Percentiles rank a stretch among this genome's conserved stretches.
Conservation (phyloP, 2,113 vertebrate genomes). For the Centrocercus urophasianus region DNA sequence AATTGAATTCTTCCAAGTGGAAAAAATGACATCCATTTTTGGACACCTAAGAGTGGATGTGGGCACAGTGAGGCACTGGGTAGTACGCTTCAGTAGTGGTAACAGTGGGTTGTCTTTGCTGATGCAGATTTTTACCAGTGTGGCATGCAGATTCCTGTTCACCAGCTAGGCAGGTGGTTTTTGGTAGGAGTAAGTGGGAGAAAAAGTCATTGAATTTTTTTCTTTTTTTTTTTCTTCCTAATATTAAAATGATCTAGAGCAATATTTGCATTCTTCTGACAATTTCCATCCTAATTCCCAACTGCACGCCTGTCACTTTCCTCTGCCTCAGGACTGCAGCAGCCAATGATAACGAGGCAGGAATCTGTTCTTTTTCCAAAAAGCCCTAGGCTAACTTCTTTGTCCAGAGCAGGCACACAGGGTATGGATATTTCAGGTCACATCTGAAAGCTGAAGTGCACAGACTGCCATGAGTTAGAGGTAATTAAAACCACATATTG, state of each 20-base stretch:
- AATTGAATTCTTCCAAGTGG: too few species aligned
- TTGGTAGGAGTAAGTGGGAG: neutral
- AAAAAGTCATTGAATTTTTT: neutral
- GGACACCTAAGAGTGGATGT: too few species aligned
- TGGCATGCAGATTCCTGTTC: too few species aligned
- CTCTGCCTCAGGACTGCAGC: conserved; percentile 22
- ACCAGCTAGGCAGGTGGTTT: neutral
- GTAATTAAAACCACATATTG: conserved; percentile 61
- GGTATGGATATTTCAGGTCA: conserved; percentile 32
- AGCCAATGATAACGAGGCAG: conserved; percentile 35
- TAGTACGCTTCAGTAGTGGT: too few species aligned
- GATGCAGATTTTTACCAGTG: too few species aligned
- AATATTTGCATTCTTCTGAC: conserved; percentile 31
- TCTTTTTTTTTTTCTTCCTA: neutral
- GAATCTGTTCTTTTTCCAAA: conserved; percentile 39
- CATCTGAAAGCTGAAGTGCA: conserved; percentile 53
- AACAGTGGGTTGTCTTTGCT: too few species aligned
- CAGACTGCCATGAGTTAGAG: conserved; percentile 28
- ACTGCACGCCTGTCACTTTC: neutral
- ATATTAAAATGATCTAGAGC: neutral
- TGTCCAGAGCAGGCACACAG: conserved; percentile 42
- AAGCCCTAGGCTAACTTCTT: conserved; percentile 44
- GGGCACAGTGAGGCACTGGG: too few species aligned
- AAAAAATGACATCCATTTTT: too few species aligned
- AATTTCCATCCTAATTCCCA: conserved; percentile 36